A percentile compares a stretch with the other conserved stretches of the same genome.
Conservation (phyloP, 2,113 vertebrate species). For the Callithrix jacchus region DNA sequence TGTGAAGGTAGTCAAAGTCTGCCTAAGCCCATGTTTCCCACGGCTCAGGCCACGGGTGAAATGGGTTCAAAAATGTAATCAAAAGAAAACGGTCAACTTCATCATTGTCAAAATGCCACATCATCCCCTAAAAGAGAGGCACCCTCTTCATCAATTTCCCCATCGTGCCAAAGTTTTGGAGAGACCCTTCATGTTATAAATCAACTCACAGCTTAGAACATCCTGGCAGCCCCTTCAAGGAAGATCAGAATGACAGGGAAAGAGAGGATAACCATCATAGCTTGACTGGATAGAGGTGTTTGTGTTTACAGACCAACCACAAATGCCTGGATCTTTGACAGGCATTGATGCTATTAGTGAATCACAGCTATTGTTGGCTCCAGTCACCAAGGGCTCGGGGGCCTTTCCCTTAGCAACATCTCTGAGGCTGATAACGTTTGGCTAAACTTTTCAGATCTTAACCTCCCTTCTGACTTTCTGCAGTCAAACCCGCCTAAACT, state of each 20-base stretch:
- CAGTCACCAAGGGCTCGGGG: conserved; percentile 86
- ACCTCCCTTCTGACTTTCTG: conserved; percentile 93
- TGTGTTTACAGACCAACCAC: conserved; percentile 94
- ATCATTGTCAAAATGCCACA: conserved; percentile 79
- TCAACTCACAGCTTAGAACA: conserved; percentile 89
- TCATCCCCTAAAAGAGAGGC: conserved; percentile 82
- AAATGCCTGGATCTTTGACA: conserved; percentile 92
- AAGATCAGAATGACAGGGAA: conserved; percentile 91
- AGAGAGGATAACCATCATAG: conserved; percentile 93
- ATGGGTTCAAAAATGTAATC: conserved; percentile 75
- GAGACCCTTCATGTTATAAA: conserved; percentile 91
- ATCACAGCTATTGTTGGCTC: conserved; percentile 91
- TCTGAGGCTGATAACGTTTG: conserved; percentile 97
- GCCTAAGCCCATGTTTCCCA: conserved; percentile 74
- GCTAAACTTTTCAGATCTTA: conserved; percentile 98
- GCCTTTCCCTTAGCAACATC: conserved; percentile 91
- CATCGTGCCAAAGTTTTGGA: conserved; percentile 88
- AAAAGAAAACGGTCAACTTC: conserved; percentile 82
- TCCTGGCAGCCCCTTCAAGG: conserved; percentile 93
- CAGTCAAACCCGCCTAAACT: conserved; percentile 89
- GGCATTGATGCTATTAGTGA: conserved; percentile 95
- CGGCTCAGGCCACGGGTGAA: conserved; percentile 61
- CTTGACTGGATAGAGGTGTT: conserved; percentile 98
- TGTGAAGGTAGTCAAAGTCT: conserved; percentile 71
- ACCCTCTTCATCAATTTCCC: conserved; percentile 82